Percentiles rank a stretch among this genome's conserved stretches.
These are phyloP conservation scores for Zygothrica quintamaculata DNA, from an alignment of 2,888 invertebrate genomes.

Conservation along the genomic window DNA sequence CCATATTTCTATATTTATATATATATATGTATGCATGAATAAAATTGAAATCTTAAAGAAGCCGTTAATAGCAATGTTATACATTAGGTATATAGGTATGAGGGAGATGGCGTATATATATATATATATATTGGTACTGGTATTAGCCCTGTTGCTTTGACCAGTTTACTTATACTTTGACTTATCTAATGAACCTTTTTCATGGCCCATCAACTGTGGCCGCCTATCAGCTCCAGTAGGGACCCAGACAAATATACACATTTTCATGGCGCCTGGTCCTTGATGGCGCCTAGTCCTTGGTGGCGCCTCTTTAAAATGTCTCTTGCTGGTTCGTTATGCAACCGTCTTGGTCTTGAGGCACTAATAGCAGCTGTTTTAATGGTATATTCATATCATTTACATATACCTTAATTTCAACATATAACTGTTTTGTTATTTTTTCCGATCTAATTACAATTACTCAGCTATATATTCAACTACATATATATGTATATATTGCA, in stretches of 20 bases:
- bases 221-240: slow-evolving; percentile 39
- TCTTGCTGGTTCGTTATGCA: slow-evolving; percentile 51
- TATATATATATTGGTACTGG: too few species aligned
- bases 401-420: too few species aligned
- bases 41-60: background rate
- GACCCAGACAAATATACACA: slow-evolving; percentile 47
- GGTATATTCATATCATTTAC: slow-evolving; percentile 7
- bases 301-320: slow-evolving; percentile 67
- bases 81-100: slow-evolving; percentile 1
- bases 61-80: slow-evolving; percentile 4
- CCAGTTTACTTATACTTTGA: slow-evolving; percentile 6
- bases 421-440: slow-evolving; percentile 1
- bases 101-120: too few species aligned
- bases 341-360: slow-evolving; percentile 35
- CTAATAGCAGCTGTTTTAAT: slow-evolving; percentile 34
- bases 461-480: slow-evolving; percentile 5
- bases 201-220: slow-evolving; percentile 34
- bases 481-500: too few species aligned
- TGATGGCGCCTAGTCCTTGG: slow-evolving; percentile 61
- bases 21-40: too few species aligned
- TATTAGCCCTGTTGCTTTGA: background rate
- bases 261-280: slow-evolving; percentile 64
- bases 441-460: slow-evolving; percentile 70
- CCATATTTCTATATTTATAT: too few species aligned
- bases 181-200: slow-evolving; percentile 52